phyloP scores from a whole-genome alignment of 1,140 invertebrate genomes.

The Myzus persicae region DNA sequence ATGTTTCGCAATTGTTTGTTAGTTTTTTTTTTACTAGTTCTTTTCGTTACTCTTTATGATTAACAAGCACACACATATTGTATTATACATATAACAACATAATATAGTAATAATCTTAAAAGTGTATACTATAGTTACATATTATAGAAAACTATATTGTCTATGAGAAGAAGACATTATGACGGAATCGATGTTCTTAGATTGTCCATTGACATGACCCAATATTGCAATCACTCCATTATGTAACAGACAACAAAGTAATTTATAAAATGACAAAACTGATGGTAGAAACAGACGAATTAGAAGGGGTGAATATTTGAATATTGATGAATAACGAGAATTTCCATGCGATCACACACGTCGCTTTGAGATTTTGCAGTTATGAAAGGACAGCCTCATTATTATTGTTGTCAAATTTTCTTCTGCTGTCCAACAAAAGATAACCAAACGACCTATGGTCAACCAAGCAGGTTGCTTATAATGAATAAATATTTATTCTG shows the following conservation, averaged over 20 bases:
- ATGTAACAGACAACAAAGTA: not conserved
- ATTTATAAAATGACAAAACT: conserved; percentile 29
- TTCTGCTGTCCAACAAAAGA: not conserved
- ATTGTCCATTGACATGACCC: not conserved
- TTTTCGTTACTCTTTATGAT: not conserved
- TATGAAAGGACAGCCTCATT: not conserved
- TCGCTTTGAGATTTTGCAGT: not conserved
- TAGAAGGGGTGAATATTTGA: conserved; percentile 4
- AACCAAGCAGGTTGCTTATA: not conserved
- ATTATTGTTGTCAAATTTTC: conserved; percentile 14
- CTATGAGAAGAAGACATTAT: not conserved
- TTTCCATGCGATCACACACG: conserved; percentile 37
- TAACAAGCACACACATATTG: too few relatives aligned
- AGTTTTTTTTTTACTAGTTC: not conserved
- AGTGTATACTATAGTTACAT: not conserved
- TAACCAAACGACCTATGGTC: not conserved
- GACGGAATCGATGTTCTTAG: not conserved
- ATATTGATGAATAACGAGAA: conserved; percentile 25
- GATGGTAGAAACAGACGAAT: not conserved
- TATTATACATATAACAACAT: not conserved
- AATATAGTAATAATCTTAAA: not conserved
- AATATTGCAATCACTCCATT: not conserved
- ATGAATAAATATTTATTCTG: not conserved
- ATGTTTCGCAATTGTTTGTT: not conserved
- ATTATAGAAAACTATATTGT: not conserved